Conservation (phyloP, 2,113 vertebrate species). For the Lepus timidus region DNA sequence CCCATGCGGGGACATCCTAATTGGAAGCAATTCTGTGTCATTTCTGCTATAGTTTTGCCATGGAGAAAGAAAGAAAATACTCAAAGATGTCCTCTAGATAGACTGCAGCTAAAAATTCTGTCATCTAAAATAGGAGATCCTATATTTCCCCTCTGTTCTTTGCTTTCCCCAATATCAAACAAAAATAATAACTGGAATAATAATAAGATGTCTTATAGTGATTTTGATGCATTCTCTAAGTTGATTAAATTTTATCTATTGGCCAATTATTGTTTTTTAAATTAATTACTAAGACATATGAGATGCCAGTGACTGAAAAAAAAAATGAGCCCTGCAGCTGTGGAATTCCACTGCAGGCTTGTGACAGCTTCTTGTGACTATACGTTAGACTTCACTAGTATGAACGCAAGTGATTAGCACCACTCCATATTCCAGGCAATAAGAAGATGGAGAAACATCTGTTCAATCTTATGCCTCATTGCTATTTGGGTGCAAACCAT, state of each 20-base stretch:
- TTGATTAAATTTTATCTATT: not conserved
- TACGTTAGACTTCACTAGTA: not conserved
- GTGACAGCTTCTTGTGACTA: not conserved
- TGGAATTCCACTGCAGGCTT: not conserved
- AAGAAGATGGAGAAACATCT: constrained; percentile 8
- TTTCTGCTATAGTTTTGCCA: not conserved
- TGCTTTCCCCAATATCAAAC: not conserved
- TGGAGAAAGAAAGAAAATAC: not conserved
- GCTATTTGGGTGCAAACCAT: not conserved
- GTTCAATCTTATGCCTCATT: not conserved
- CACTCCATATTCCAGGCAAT: not conserved
- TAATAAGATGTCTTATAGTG: not conserved
- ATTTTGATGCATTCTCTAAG: not conserved
- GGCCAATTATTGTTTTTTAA: not conserved
- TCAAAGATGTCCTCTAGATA: not conserved
- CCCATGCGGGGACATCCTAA: fast-evolving
- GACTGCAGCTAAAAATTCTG: not conserved
- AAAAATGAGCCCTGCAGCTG: not conserved
- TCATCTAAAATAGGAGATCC: not conserved
- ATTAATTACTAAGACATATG: not conserved
- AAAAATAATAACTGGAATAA: not conserved
- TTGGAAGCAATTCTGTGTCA: not conserved
- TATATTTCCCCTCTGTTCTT: not conserved
- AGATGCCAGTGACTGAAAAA: not conserved
- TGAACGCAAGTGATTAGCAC: not conserved